Evolutionary conservation across 1,140 invertebrate species (phyloP), one percentile per base, ranked within the genome.

Genomic region (Bombus pascuorum): DNA sequence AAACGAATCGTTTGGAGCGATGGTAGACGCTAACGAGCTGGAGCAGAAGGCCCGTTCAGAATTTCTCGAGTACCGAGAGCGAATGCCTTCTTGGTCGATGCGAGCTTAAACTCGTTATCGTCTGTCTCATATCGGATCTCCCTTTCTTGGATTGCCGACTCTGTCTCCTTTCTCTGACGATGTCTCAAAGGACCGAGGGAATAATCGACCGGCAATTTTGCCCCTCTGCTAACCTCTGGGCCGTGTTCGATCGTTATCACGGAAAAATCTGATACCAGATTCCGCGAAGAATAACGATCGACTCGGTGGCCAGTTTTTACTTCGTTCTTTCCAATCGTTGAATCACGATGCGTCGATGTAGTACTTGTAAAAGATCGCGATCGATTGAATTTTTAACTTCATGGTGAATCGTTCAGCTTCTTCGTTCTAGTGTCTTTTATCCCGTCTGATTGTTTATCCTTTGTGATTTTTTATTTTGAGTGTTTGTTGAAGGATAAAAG

Each of bases 81-180:
- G 71, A 28, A 18, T 47, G 57, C 71, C 80, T 82, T 82, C 71
- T 66, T 83, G 32, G 39, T 66, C 72, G 34, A 76, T 47, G 42
- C 25, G 57, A 76, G 47, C 42, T 75, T 76, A 83, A 83, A 83
- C 81, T 83, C 81, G 72, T 83, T 83, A 76, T 53, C 81, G 42
- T 76, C 81, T 75, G 72, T 83, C 72, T 83, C 72, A 47, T 83
- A 83, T 83, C 81, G 81, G 53, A 65, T 83, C 72, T 83, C 81
- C 81, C 70, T 76, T 62, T 83, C 72, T 82, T 39, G 53, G 70
- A 82, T 82, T 82, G 59, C 71, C 71, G 37, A 18, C n/a, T 68
- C 66, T 28, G 39, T 18, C 39, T 39, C 42, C 13, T 59, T 37
- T 32, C 37, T 6, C 37, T 34, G 62, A 68, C 76, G 13, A 42